Base-by-base conservation (phyloP, 2,113 vertebrate species). In the Strigops habroptila region DNA sequence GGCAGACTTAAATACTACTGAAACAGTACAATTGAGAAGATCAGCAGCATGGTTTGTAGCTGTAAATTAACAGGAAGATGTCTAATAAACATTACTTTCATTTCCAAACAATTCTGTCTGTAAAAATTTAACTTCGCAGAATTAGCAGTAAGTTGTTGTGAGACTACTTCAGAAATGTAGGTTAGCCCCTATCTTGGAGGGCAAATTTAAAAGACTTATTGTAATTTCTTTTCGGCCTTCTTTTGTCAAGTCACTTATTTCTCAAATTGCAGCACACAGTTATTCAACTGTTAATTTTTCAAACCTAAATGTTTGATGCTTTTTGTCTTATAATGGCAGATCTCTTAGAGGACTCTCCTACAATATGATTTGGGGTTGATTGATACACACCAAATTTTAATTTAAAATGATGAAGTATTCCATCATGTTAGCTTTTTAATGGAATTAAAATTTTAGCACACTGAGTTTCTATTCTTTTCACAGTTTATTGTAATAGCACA, bases 281-380 rank as follows among this genome's bases (percentile, higher is more conserved):
- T 91, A 65, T 67, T 90, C 52, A 67, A 35, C 14, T n/a, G 19
- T 5, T 80, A 73, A 49, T 5, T 2, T 86, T 80, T 82, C 14
- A 51, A 68, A 59, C 1, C 1, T 43, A 18, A 48, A 37, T 35
- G 7, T 31, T 80, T 10, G 11, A 2, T 59, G 24, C 0, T 0
- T 43, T 70, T 80, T 53, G 11, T 27, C 30, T 55, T 7, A 3
- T 33, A 51, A 52, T 14, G 14, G 6, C 14, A 67, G 10, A 37
- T 73, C 3, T 78, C 89, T 60, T 17, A 69, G 11, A 65, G 18
- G 3, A 48, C 7, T 62, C 28, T 67, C 4, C 10, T 73, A 21
- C 21, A 67, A 43, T 33, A 55, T 4, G 3, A 55, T 41, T 64
- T 65, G 48, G 9, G 2, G 5, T 78, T 63, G 18, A 65, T 78